Evolutionary conservation across 2,113 vertebrate species (phyloP).

Genomic region (Progne subis): DNA sequence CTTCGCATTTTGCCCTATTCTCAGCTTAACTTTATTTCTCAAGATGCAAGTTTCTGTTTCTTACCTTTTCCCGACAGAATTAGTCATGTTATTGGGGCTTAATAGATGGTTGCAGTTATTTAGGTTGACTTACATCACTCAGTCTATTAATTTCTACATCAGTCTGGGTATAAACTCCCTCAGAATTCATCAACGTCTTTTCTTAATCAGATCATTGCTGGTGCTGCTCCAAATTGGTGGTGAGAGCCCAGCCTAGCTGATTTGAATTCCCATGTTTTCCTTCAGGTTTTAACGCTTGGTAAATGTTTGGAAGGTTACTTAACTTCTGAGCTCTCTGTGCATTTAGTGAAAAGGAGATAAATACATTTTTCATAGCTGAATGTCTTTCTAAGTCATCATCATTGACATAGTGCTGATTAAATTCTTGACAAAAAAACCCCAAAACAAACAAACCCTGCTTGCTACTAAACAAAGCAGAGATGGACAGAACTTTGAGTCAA

Average conservation of each 20-base stretch:
- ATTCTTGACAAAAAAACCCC: not conserved
- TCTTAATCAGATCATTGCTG: not conserved
- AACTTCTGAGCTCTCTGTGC: not conserved
- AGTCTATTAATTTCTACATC: not conserved
- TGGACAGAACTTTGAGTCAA: not conserved
- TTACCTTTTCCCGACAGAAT: not conserved
- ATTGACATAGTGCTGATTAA: not conserved
- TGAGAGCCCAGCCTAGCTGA: not conserved
- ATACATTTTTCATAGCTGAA: not conserved
- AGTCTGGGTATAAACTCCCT: not conserved
- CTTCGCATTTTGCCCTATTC: not conserved
- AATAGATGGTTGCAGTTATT: not conserved
- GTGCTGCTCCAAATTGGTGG: not conserved
- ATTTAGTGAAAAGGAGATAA: not conserved
- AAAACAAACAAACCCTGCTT: not conserved
- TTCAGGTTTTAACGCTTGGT: not conserved
- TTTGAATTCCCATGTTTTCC: not conserved
- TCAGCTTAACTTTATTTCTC: not conserved
- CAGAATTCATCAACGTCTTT: not conserved
- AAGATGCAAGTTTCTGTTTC: not conserved
- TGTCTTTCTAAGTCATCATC: not conserved
- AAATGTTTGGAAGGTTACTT: not conserved
- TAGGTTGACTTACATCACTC: constrained; percentile 22
- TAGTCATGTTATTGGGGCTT: not conserved
- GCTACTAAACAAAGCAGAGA: not conserved